Conservation (phyloP, 2,113 vertebrate species). For the Sapajus apella region DNA sequence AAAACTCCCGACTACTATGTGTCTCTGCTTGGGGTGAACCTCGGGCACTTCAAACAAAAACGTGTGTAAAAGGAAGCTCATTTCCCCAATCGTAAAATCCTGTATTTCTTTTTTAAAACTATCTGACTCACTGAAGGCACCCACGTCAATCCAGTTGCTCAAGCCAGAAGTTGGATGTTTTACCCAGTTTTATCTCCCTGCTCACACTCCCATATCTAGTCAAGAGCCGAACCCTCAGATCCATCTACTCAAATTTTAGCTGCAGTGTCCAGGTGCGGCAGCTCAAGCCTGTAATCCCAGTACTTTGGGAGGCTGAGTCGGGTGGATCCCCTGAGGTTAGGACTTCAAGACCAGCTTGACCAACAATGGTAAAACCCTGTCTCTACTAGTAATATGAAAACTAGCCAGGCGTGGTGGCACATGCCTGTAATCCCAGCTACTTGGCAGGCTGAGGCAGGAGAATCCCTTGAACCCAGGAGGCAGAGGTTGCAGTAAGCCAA, state of each 20-base stretch:
- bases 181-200: neutral
- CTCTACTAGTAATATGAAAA: no score
- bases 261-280: neutral
- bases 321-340: no score
- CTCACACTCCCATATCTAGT: neutral
- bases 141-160: neutral
- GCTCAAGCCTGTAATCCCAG: no score
- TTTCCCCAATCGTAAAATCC: neutral
- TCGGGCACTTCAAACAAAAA: conserved; percentile 18
- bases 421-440: no score
- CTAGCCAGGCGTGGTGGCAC: no score
- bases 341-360: no score
- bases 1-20: neutral
- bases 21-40: neutral
- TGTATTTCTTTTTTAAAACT: neutral
- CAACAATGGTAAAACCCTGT: no score
- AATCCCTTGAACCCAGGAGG: no score
- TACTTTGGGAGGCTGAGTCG: no score
- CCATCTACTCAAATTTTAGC: neutral
- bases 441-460: no score
- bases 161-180: neutral
- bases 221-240: neutral
- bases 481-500: no score
- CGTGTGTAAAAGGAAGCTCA: neutral
- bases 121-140: neutral